A percentile compares a stretch with the other conserved stretches of the same genome.
phyloP scores from a whole-genome alignment of 2,113 vertebrate species.

The Chaetodon auriga region DNA sequence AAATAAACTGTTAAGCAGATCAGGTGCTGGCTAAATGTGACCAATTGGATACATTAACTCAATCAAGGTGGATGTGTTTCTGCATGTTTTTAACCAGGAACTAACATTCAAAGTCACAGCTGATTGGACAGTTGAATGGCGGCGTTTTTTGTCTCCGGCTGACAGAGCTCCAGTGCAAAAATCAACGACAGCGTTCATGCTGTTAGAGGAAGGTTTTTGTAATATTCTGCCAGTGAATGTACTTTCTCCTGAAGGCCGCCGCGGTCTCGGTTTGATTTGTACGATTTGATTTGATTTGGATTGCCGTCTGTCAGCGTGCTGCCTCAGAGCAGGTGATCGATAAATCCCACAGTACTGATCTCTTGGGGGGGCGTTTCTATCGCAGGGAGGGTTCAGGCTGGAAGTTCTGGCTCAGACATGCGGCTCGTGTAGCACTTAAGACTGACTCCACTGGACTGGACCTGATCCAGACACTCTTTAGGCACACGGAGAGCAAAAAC shows the following conservation, averaged over 20 bases:
- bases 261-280: constrained; percentile 14
- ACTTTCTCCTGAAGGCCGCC: neutral
- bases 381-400: constrained; percentile 20
- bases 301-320: constrained; percentile 36
- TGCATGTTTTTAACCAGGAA: neutral
- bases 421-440: constrained; percentile 42
- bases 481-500: neutral
- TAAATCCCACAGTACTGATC: constrained; percentile 28
- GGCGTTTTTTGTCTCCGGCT: neutral
- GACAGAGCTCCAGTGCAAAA: neutral
- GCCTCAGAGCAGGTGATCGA: constrained; percentile 40
- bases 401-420: constrained; percentile 51
- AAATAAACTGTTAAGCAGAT: neutral
- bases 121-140: neutral
- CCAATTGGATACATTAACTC: neutral
- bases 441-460: constrained; percentile 52
- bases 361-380: constrained; percentile 2
- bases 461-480: constrained; percentile 36
- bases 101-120: neutral
- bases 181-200: neutral
- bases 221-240: neutral
- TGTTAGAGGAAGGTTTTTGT: neutral
- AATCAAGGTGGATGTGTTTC: neutral
- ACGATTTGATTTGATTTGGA: constrained; percentile 4
- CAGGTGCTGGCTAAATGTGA: neutral